Evolutionary conservation across 2,113 vertebrate species (phyloP).

Genomic region (Vicugna pacos): DNA sequence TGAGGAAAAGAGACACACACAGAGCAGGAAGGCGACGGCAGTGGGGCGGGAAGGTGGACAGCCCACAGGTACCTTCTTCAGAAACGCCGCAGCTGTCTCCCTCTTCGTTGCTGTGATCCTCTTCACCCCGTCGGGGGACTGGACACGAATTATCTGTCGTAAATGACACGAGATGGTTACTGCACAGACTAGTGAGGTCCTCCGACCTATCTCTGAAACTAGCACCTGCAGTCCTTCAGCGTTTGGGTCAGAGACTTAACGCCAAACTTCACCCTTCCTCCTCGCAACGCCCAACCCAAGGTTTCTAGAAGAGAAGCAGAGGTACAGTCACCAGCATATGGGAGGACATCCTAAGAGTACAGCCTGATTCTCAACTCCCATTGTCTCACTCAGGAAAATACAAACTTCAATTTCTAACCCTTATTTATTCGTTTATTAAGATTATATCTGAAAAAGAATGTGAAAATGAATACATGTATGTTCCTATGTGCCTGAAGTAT

Average conservation of each 20-base stretch:
- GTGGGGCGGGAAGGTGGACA: no score
- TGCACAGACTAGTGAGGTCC: neutral
- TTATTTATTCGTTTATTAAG: neutral
- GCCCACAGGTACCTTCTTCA: conserved; percentile 93
- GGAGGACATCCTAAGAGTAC: fast-evolving
- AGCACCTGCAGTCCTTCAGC: neutral
- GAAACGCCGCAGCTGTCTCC: conserved; percentile 93
- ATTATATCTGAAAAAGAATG: no score
- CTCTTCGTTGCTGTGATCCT: conserved; percentile 94
- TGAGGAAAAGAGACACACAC: neutral
- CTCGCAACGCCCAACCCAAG: neutral
- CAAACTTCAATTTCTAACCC: neutral
- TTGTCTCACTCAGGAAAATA: neutral
- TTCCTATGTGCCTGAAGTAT: no score
- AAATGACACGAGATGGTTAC: neutral
- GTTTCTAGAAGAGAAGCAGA: neutral
- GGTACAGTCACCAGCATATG: neutral
- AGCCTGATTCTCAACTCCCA: fast-evolving
- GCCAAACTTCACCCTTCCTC: neutral
- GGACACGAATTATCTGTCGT: conserved; percentile 94
- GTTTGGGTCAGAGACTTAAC: neutral
- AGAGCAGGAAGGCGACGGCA: no score
- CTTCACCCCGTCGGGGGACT: conserved; percentile 97
- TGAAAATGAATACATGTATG: no score
- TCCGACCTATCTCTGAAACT: neutral